phyloP scores from a whole-genome alignment of 2,113 vertebrate species.

The Cariama cristata region DNA sequence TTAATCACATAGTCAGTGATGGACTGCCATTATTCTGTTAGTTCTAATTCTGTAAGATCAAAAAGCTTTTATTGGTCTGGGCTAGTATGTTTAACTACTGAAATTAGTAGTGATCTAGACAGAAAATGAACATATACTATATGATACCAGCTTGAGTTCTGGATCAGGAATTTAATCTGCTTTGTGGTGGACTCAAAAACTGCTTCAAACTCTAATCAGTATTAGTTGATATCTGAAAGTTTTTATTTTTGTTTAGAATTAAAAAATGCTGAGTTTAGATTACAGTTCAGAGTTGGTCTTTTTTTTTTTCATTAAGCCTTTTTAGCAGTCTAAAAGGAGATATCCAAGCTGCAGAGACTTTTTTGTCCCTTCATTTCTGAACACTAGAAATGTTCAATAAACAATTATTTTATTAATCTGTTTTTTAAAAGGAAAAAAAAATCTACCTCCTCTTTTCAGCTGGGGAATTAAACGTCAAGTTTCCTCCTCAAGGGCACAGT shows the following conservation, averaged over 20 bases:
- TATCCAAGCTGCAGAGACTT: background rate
- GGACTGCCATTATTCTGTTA: background rate
- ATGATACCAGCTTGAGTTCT: background rate
- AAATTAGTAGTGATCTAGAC: background rate
- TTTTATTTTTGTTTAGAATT: background rate
- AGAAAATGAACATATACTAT: background rate
- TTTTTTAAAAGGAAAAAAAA: background rate
- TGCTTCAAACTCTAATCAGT: background rate
- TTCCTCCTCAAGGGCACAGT: conserved; percentile 59
- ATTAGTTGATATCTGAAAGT: background rate
- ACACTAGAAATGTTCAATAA: background rate
- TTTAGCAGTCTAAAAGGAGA: background rate
- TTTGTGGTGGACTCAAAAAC: background rate
- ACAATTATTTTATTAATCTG: conserved; percentile 33
- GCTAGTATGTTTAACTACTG: background rate
- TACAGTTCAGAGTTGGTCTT: background rate
- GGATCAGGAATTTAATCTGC: background rate
- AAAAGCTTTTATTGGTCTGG: background rate
- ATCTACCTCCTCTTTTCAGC: background rate
- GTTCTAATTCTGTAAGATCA: background rate
- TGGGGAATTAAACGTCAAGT: conserved; percentile 62
- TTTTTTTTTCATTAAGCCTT: background rate
- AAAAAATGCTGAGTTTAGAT: background rate
- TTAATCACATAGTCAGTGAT: background rate
- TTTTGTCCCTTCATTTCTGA: background rate